phyloP scores from a whole-genome alignment of 2,113 vertebrate genomes.

The Nannospalax galili region DNA sequence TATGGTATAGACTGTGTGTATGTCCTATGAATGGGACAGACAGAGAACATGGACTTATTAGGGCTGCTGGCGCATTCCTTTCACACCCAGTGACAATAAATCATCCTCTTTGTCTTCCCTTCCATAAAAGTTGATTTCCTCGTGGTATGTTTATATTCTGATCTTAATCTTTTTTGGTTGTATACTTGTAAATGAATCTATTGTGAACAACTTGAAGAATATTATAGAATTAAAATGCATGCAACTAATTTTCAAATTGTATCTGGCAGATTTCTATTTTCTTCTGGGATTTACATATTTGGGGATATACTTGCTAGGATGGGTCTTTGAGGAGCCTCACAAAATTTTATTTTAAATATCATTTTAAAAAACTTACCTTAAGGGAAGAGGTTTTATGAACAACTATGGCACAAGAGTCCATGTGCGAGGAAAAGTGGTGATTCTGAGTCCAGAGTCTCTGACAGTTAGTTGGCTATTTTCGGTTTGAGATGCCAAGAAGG shows the following conservation, averaged over 20 bases:
- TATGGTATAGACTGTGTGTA: background rate
- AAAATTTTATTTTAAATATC: background rate
- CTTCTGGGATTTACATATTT: background rate
- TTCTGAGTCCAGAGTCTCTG: too few species aligned
- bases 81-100: background rate
- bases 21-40: background rate
- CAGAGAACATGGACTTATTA: background rate
- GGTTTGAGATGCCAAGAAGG: fast-evolving
- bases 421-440: background rate
- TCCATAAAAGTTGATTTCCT: background rate
- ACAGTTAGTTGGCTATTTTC: background rate
- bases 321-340: background rate
- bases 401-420: background rate
- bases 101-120: background rate
- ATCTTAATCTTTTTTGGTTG: background rate
- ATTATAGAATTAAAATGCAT: background rate
- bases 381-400: background rate
- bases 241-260: background rate
- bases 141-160: background rate
- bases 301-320: fast-evolving
- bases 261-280: background rate
- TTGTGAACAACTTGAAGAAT: background rate
- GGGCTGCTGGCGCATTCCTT: background rate
- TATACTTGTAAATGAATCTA: background rate
- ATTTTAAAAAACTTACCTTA: background rate